Evolutionary conservation across 2,888 invertebrate genomes (phyloP), one percentile per base, ranked within the genome.

Genomic region (Antheraea yamamai): DNA sequence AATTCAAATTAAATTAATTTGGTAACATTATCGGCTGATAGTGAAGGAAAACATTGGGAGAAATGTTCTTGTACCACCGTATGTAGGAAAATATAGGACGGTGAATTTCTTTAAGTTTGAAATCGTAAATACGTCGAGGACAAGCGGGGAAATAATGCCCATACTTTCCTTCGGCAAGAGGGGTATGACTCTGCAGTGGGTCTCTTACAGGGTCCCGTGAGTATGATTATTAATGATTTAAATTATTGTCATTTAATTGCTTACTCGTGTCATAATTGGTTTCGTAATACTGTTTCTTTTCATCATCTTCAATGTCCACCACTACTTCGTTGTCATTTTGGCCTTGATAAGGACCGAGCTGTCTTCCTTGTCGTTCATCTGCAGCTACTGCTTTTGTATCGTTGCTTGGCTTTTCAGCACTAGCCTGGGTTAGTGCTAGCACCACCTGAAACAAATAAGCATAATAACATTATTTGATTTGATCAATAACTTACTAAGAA

Each of bases 211-310:
- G 12, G 12, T 47, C 1, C 7, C 47, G 47, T 47, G 47, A 47
- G 7, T 7, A 47, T 47, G 7, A 39, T 39, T 0, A 58, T 58
- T 58, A 7, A 10, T n/a, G 4, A 20, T 26, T 26, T 4, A 64
- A 68, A 39, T n/a, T 70, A 20, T 68, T 10, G 7, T n/a, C 16
- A 23, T 35, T 7, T 23, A 72, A 39, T 30, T 77, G 95, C 96
- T 96, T 92, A 97, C 97, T 97, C 81, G 96, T 96, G 84, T 97
- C 96, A 87, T 97, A 96, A 88, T 97, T 97, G 81, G 97, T 97
- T 84, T 96, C 96, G 81, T 97, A 96, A 86, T 97, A 97, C 90
- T 97, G 97, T 75, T 95, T 96, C 88, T 97, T 97, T 84, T 96
- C 96, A 76, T 95, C 95, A 85, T 97, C 97, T 83, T 96, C 96